Evolutionary conservation across 2,113 vertebrate species (phyloP).

Genomic region (Eubucco bourcierii): DNA sequence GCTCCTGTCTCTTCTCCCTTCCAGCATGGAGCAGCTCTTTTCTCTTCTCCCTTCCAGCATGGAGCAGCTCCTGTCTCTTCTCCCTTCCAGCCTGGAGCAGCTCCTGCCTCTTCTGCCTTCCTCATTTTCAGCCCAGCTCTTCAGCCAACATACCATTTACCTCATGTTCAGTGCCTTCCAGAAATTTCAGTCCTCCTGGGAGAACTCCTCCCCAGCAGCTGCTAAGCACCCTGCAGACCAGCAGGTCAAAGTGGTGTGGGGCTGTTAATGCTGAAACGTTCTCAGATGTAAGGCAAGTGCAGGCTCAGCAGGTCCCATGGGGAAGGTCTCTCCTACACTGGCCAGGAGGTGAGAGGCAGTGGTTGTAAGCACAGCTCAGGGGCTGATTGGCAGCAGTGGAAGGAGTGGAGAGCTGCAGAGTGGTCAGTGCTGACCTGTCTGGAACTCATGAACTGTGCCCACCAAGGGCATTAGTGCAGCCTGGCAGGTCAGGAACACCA

Average conservation of each 20-base stretch:
- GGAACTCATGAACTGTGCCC: background rate
- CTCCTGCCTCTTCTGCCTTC: background rate
- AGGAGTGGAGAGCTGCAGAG: background rate
- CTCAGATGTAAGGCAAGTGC: background rate
- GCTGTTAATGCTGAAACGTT: background rate
- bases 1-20: too few relatives aligned
- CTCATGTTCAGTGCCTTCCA: background rate
- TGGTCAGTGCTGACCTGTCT: background rate
- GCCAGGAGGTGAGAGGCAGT: background rate
- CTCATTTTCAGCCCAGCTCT: background rate
- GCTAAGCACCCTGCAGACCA: background rate
- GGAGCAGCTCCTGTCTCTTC: too few relatives aligned
- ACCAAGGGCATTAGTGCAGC: fast-evolving
- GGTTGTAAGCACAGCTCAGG: background rate
- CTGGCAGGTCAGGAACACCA: fast-evolving
- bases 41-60: too few relatives aligned
- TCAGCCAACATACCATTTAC: background rate
- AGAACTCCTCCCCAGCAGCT: background rate
- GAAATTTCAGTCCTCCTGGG: background rate
- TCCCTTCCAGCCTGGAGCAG: too few relatives aligned
- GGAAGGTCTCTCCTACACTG: background rate
- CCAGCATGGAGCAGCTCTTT: too few relatives aligned
- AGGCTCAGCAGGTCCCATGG: background rate
- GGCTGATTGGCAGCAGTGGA: background rate
- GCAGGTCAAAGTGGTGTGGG: background rate